Conservation (phyloP, 2,888 invertebrate species). For the Oligia latruncula region DNA sequence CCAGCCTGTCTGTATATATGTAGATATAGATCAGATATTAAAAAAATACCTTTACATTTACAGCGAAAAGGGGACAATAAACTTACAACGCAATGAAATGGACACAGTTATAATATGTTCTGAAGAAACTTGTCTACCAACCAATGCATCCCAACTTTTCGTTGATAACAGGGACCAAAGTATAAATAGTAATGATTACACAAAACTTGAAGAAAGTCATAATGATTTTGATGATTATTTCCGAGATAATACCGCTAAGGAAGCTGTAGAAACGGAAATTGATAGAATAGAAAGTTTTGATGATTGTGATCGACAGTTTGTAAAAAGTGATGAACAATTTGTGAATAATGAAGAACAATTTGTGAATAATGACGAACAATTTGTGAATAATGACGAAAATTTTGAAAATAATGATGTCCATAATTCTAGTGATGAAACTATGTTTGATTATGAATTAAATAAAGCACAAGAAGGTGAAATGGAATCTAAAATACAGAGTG, state of each 20-base stretch:
- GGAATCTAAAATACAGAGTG: background rate
- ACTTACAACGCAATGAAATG: conserved; percentile 77
- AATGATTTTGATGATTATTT: conserved; percentile 52
- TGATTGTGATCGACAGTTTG: conserved; percentile 6
- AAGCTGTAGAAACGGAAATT: conserved; percentile 34
- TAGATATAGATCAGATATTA: no score
- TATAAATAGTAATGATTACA: conserved; percentile 57
- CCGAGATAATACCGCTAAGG: background rate
- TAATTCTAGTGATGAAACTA: conserved; percentile 10
- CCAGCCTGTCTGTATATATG: no score
- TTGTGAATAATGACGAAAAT: background rate
- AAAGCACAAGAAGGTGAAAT: conserved; percentile 1
- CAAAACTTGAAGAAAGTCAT: conserved; percentile 47
- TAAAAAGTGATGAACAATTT: background rate
- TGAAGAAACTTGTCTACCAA: conserved; percentile 76
- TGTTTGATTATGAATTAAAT: conserved; percentile 15
- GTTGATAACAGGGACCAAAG: conserved; percentile 48
- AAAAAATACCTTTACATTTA: conserved; percentile 49
- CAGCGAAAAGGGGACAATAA: conserved; percentile 83
- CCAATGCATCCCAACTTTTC: conserved; percentile 43
- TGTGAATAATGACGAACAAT: background rate
- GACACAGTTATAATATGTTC: conserved; percentile 76
- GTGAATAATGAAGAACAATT: background rate
- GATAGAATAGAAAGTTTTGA: background rate
- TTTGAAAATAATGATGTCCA: background rate